Evolutionary conservation across 2,797 vertebrate genomes (phyloP), one percentile per base, ranked within the genome.

Genomic region (Malurus splendens): DNA sequence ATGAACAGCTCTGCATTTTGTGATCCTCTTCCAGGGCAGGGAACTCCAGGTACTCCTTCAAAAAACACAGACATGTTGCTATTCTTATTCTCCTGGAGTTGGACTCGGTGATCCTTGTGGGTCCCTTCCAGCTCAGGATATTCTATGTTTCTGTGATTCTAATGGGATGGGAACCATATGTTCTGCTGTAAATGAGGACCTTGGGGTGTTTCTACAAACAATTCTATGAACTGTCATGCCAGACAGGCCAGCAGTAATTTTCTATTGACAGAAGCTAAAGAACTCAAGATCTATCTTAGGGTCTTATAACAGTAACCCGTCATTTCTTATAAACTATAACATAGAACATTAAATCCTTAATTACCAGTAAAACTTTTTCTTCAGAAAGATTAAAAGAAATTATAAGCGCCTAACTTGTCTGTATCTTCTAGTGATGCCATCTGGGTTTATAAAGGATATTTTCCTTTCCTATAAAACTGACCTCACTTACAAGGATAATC

Each of bases 401-500:
- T 12, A 14, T 19, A 51, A 3, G 15, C 55, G 6, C 4, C 25
- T 16, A 54, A 48, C 15, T 72, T 77, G 19, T 17, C 27, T 42
- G 4, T 38, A 66, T 82, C 42, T 81, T 82, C 33, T 48, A 48
- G 59, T 15, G 30, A 79, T 52, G 62, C 24, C 28, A 77, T n/a
- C 28, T 85, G 18, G 18, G n/a, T 66, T 89, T 64, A 30, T n/a
- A 82, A 90, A 80, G 10, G 19, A 5, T 61, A 59, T 57, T 87
- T 88, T 85, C 22, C 72, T 79, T 85, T 54, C 30, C 62, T 71
- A 4, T 77, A 57, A 90, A 89, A n/a, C 57, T 91, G 87, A 91
- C 76, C 79, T 90, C 39, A 60, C 75, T 90, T 80, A 30, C 7
- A 93, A 89, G 72, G 84, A 86, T 44, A 90, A 80, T 89, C 82